phyloP scores from a whole-genome alignment of 2,888 invertebrate species.

The Flexamia atlantica region DNA sequence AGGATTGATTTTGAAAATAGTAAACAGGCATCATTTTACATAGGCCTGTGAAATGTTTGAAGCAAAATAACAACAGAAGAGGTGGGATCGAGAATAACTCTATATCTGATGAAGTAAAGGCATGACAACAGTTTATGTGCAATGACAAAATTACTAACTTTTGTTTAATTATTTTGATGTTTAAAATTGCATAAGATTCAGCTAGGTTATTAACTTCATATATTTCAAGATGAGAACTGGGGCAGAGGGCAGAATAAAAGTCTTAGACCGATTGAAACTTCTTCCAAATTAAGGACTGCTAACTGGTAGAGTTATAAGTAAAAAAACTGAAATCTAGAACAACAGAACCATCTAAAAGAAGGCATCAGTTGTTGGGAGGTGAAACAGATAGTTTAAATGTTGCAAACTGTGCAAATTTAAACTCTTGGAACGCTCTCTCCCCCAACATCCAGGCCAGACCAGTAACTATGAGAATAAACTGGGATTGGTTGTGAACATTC shows the following conservation, averaged over 20 bases:
- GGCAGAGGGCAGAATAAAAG: not conserved
- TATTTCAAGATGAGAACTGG: constrained; percentile 9
- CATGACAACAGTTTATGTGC: not conserved
- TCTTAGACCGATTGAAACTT: not conserved
- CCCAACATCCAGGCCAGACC: not conserved
- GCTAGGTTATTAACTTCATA: not conserved
- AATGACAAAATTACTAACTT: not conserved
- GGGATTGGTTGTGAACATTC: not conserved
- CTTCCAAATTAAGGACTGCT: not conserved
- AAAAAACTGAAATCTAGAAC: not conserved
- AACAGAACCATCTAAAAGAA: not conserved
- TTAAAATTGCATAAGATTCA: not conserved
- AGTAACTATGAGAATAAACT: not conserved
- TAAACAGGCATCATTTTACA: no score
- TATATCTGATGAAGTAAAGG: not conserved
- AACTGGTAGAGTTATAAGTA: not conserved
- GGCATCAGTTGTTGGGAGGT: not conserved
- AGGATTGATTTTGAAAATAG: not conserved
- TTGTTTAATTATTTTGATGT: not conserved
- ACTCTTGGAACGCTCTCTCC: not conserved
- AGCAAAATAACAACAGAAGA: no score
- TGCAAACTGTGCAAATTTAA: constrained; percentile 1
- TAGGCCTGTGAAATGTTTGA: no score
- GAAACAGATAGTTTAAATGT: not conserved
- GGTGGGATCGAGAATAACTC: not conserved